phyloP scores from a whole-genome alignment of 2,113 vertebrate genomes.

The Mastomys natalensis region DNA sequence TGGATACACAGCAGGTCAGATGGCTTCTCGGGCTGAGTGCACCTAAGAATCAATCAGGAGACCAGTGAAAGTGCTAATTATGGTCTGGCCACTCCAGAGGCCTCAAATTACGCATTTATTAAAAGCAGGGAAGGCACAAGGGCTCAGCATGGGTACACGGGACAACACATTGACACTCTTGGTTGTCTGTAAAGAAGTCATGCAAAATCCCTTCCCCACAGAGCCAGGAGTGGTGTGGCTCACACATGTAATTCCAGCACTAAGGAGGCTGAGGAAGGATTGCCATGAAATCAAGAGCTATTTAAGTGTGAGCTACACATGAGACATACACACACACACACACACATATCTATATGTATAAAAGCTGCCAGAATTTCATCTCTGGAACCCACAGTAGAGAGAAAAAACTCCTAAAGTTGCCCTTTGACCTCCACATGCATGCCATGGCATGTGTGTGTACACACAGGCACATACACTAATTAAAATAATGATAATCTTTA shows the following conservation, averaged over 20 bases:
- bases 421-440: not conserved
- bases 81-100: not conserved
- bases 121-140: no score
- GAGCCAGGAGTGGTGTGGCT: not conserved
- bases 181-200: not conserved
- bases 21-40: not conserved
- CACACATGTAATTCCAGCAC: not conserved
- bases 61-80: not conserved
- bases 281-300: not conserved
- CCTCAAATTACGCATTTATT: not conserved
- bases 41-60: rapidly evolving
- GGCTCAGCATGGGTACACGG: not conserved
- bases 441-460: not conserved
- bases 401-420: not conserved
- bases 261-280: not conserved
- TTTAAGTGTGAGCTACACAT: not conserved
- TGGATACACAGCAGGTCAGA: not conserved
- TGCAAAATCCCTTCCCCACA: not conserved
- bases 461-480: not conserved
- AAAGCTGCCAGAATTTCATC: not conserved
- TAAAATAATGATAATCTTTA: not conserved
- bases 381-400: not conserved
- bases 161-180: not conserved
- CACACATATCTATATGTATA: no score
- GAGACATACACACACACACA: no score